A percentile compares a stretch with the other conserved stretches of the same genome.
Evolutionary conservation across 2,797 vertebrate genomes (phyloP).

Genomic region (Nothura maculosa): DNA sequence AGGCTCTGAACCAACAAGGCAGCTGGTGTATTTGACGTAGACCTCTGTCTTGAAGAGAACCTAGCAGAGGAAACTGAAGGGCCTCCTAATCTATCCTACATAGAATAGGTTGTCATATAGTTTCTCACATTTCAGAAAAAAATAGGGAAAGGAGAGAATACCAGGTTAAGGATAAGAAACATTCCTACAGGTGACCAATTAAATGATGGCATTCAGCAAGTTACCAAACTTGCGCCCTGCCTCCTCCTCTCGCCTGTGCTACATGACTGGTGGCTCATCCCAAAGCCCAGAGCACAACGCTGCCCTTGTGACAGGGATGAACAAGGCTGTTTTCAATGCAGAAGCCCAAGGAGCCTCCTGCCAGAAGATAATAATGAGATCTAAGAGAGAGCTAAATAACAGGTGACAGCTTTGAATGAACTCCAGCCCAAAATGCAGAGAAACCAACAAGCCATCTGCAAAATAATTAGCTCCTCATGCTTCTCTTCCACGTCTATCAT

Average conservation of each 20-base stretch:
- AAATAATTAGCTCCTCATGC: neutral
- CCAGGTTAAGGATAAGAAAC: neutral
- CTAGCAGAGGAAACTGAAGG: neutral
- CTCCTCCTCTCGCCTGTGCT: neutral
- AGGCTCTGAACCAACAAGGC: neutral
- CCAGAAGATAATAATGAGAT: neutral
- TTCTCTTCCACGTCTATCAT: neutral
- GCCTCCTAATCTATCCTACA: neutral
- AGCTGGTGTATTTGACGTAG: neutral
- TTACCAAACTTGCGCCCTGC: neutral
- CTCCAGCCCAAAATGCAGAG: neutral
- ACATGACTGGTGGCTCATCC: neutral
- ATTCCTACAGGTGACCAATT: neutral
- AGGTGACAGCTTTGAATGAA: neutral
- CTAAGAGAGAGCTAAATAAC: neutral
- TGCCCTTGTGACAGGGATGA: neutral
- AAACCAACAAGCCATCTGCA: neutral
- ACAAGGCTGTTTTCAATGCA: neutral
- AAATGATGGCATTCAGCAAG: neutral
- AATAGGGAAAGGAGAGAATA: neutral
- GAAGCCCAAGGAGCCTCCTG: neutral
- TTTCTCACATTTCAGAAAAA: neutral
- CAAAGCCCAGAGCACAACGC: neutral
- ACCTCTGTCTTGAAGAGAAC: neutral
- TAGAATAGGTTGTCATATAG: accelerated